Evolutionary conservation across 2,113 vertebrate species (phyloP).

Genomic region (Forbesichthys agassizii): DNA sequence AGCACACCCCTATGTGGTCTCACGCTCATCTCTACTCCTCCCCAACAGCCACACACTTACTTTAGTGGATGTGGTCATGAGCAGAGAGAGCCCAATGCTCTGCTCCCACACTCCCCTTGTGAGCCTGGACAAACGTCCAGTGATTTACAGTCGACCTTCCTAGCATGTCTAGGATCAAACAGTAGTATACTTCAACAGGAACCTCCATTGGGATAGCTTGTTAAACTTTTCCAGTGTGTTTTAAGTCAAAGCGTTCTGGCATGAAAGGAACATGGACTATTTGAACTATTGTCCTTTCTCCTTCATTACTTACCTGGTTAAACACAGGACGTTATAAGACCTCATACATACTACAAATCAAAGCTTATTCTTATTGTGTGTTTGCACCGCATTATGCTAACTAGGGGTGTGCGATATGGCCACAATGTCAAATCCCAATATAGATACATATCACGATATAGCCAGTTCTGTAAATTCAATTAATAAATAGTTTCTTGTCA

Average conservation of each 20-base stretch:
- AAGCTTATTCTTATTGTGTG: too few relatives aligned
- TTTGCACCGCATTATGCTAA: too few relatives aligned
- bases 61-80: not conserved
- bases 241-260: slow-evolving; percentile 31
- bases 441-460: too few relatives aligned
- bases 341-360: too few relatives aligned
- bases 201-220: slow-evolving; percentile 23
- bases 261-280: slow-evolving; percentile 26
- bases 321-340: not conserved
- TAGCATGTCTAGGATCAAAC: slow-evolving; percentile 49
- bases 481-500: too few relatives aligned
- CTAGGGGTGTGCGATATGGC: too few relatives aligned
- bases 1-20: not conserved
- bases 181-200: slow-evolving; percentile 36
- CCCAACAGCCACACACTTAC: too few relatives aligned
- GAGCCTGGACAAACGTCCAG: slow-evolving; percentile 21
- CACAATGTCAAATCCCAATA: too few relatives aligned
- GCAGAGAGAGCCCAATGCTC: not conserved
- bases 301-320: not conserved
- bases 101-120: not conserved
- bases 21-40: not conserved
- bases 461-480: too few relatives aligned
- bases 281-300: not conserved
- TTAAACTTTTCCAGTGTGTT: slow-evolving; percentile 11
- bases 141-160: slow-evolving; percentile 27